Percentiles rank a stretch among this genome's conserved stretches.
Evolutionary conservation across 2,797 vertebrate genomes (phyloP).

Genomic region (Bradypus variegatus): DNA sequence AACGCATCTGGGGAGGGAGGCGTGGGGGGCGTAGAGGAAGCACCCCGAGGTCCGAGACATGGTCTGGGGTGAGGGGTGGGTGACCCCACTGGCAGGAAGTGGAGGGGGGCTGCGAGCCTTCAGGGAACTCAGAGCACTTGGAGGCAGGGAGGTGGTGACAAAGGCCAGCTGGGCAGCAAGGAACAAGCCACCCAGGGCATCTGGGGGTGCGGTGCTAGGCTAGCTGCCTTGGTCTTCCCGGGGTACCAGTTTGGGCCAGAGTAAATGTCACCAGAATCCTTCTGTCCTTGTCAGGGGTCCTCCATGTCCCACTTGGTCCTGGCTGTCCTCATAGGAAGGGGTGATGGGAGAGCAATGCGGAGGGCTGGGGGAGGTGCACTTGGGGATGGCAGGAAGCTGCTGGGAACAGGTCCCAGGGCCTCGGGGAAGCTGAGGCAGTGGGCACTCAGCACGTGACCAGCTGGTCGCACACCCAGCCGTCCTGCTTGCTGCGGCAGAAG

Average conservation of each 20-base stretch:
- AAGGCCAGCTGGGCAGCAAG: background rate
- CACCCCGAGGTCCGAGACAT: too few relatives aligned
- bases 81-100: too few relatives aligned
- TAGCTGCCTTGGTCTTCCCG: background rate
- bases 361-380: background rate
- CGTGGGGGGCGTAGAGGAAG: background rate
- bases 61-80: background rate
- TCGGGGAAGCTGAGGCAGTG: fast-evolving
- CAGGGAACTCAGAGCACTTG: background rate
- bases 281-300: background rate
- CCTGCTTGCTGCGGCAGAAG: conserved; percentile 5
- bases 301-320: background rate
- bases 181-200: background rate
- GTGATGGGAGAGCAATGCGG: background rate
- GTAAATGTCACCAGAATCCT: background rate
- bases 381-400: background rate
- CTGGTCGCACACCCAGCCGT: conserved; percentile 54
- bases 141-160: background rate
- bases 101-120: background rate
- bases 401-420: background rate
- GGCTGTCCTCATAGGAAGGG: background rate
- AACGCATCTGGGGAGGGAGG: background rate
- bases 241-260: background rate
- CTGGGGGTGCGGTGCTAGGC: fast-evolving
- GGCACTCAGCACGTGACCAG: conserved; percentile 31